phyloP scores from a whole-genome alignment of 2,888 invertebrate genomes.

The Ephialtes manifestator region DNA sequence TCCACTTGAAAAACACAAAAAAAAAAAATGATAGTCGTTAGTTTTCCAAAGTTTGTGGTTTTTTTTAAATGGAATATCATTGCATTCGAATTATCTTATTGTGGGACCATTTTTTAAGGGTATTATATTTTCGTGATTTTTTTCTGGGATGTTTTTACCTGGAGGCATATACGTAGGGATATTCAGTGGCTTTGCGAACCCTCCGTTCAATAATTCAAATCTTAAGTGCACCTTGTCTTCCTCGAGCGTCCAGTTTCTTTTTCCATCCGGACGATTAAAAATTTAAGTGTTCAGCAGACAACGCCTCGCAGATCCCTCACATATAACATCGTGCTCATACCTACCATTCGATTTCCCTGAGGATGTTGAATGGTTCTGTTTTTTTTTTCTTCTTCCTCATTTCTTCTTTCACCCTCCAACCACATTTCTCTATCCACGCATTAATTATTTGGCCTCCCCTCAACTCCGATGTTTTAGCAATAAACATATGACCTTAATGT shows the following conservation, averaged over 20 bases:
- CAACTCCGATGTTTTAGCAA: not conserved
- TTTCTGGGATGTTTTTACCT: not conserved
- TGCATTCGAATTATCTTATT: not conserved
- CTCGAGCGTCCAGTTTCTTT: slow-evolving; percentile 71
- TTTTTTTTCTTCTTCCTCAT: not conserved
- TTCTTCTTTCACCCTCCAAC: not conserved
- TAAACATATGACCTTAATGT: not conserved
- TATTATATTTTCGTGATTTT: not conserved
- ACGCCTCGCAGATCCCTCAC: slow-evolving; percentile 60
- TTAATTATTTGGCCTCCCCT: not conserved
- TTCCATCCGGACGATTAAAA: slow-evolving; percentile 77
- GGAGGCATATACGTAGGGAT: not conserved
- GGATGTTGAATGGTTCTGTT: slow-evolving; percentile 43
- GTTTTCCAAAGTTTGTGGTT: not conserved
- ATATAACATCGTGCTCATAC: not conserved
- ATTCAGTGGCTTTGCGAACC: slow-evolving; percentile 29
- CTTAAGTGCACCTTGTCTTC: slow-evolving; percentile 78
- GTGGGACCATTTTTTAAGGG: too few species aligned
- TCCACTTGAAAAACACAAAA: too few species aligned
- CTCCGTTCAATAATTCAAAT: slow-evolving; percentile 78
- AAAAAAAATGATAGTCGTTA: too few species aligned
- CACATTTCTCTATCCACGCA: not conserved
- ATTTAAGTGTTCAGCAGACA: slow-evolving; percentile 75
- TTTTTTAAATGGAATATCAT: not conserved
- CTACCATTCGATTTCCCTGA: slow-evolving; percentile 63